Conservation (phyloP, 2,888 invertebrate species). For the Leptopilina myrica region DNA sequence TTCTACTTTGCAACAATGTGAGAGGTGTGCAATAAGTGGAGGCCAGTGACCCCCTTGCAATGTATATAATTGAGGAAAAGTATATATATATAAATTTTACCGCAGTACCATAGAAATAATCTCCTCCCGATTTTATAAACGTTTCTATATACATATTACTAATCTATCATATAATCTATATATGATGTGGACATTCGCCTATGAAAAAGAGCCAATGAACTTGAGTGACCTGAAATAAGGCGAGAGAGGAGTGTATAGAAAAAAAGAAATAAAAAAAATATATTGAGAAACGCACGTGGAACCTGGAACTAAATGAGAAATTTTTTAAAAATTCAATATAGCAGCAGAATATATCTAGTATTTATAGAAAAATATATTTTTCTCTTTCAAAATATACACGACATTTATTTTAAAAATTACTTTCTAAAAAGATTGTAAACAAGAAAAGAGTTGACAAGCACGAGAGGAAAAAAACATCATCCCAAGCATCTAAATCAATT, state of each 20-base stretch:
- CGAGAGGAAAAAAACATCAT: too few relatives aligned
- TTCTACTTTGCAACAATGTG: slow-evolving; percentile 26
- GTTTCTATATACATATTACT: background rate
- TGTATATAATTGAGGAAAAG: slow-evolving; percentile 23
- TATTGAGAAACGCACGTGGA: background rate
- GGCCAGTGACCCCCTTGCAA: background rate
- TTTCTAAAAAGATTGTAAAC: background rate
- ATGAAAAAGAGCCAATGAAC: slow-evolving; percentile 71
- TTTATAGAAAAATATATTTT: too few relatives aligned
- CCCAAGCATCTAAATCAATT: too few relatives aligned
- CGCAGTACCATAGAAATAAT: background rate
- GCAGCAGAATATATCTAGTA: too few relatives aligned
- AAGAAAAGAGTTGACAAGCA: background rate
- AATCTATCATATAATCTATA: slow-evolving; percentile 18
- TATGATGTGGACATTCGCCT: slow-evolving; percentile 45
- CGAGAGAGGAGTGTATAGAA: slow-evolving; percentile 54
- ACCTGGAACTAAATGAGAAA: too few relatives aligned
- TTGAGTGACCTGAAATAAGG: slow-evolving; percentile 65
- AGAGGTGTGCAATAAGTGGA: slow-evolving; percentile 24
- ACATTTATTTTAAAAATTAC: too few relatives aligned
- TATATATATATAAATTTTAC: background rate
- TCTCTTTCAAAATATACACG: too few relatives aligned
- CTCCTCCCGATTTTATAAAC: background rate
- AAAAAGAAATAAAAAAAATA: background rate
- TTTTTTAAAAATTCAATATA: too few relatives aligned